These are phyloP conservation scores for Carabus problematicus DNA, from an alignment of 2,888 invertebrate species.

Conservation along the genomic window DNA sequence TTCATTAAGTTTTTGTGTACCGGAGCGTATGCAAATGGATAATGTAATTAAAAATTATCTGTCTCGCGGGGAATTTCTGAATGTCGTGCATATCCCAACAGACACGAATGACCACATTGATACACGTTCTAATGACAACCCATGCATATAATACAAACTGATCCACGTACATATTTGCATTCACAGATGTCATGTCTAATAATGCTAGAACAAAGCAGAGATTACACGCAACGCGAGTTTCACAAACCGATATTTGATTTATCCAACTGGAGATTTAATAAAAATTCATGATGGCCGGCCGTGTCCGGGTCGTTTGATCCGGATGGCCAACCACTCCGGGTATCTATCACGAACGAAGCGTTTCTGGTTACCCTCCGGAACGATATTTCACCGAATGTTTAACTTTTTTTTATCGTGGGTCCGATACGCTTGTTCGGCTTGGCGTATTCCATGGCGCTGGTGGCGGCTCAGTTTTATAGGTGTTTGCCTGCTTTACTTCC, in stretches of 20 bases:
- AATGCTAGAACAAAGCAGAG: slow-evolving; percentile 10
- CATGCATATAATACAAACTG: no score
- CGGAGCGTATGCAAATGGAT: slow-evolving; percentile 36
- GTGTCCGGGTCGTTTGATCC: slow-evolving; percentile 33
- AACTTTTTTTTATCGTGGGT: slow-evolving; percentile 36
- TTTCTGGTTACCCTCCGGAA: slow-evolving; percentile 30
- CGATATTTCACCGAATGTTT: slow-evolving; percentile 42
- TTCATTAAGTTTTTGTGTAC: slow-evolving; percentile 40
- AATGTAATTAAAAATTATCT: slow-evolving; percentile 39
- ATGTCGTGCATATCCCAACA: neutral
- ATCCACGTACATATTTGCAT: neutral
- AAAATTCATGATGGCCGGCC: slow-evolving; percentile 38
- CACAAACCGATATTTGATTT: slow-evolving; percentile 39
- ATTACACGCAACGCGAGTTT: slow-evolving; percentile 8
- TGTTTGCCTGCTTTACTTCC: slow-evolving; percentile 26
- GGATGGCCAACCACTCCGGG: slow-evolving; percentile 33
- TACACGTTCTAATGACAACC: no score
- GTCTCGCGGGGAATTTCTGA: slow-evolving; percentile 9
- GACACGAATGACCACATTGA: no score
- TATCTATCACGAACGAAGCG: slow-evolving; percentile 14
- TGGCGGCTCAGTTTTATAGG: slow-evolving; percentile 36
- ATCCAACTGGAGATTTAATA: slow-evolving; percentile 40
- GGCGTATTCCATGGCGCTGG: slow-evolving; percentile 1
- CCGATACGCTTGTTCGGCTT: slow-evolving; percentile 36
- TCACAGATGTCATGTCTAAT: neutral